phyloP scores from a whole-genome alignment of 2,888 invertebrate genomes.

The Acanthosepion esculentum region DNA sequence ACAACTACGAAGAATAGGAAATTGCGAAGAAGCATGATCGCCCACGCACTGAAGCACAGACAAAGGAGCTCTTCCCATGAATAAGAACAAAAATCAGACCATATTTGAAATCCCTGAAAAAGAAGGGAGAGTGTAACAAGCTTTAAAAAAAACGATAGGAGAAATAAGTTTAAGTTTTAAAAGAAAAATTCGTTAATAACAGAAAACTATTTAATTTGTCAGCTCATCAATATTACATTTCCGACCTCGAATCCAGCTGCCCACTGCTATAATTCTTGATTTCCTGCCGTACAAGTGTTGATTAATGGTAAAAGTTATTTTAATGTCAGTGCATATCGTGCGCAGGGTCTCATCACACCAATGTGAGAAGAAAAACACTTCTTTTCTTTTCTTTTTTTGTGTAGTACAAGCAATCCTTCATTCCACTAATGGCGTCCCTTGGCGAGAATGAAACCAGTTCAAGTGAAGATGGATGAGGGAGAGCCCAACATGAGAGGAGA shows the following conservation, averaged over 20 bases:
- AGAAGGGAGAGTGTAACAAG: neutral
- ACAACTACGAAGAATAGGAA: too few species aligned
- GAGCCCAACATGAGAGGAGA: neutral
- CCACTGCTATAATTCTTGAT: neutral
- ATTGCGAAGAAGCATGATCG: too few species aligned
- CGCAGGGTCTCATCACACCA: neutral
- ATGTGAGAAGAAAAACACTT: neutral
- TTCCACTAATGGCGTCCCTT: slow-evolving; percentile 7
- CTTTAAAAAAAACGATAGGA: neutral
- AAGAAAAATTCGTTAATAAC: neutral
- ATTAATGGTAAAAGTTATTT: neutral
- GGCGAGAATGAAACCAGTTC: neutral
- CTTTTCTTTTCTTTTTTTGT: neutral
- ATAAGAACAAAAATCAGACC: too few species aligned
- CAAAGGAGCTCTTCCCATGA: too few species aligned
- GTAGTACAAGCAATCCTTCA: neutral
- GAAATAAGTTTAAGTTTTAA: neutral
- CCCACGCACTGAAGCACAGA: too few species aligned
- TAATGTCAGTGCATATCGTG: neutral
- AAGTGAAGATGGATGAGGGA: neutral
- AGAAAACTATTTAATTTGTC: neutral
- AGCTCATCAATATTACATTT: neutral
- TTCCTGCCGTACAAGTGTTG: neutral
- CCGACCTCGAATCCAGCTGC: neutral
- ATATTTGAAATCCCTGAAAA: neutral